Evolutionary conservation across 2,888 invertebrate genomes (phyloP).

Genomic region (Amphipyra berbera): DNA sequence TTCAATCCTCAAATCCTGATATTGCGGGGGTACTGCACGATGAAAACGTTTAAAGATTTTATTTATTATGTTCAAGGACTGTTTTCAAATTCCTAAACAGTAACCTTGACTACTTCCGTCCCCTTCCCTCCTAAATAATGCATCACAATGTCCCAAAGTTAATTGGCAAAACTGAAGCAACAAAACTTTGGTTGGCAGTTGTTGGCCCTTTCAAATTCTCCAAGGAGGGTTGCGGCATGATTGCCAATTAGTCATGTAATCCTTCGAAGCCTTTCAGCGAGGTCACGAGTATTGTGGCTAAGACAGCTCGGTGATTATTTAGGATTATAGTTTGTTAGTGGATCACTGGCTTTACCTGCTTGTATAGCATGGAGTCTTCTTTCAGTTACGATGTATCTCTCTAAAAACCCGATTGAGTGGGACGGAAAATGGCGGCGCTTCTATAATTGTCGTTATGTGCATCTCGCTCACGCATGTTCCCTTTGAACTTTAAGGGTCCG

Average conservation of each 20-base stretch:
- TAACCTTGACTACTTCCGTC: background rate
- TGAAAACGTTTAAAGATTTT: no score
- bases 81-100: no score
- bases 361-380: no score
- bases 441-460: no score
- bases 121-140: constrained; percentile 39
- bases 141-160: constrained; percentile 45
- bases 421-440: no score
- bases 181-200: constrained; percentile 32
- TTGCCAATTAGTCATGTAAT: constrained; percentile 58
- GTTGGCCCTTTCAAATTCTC: constrained; percentile 37
- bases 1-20: no score
- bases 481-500: no score
- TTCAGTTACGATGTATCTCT: no score
- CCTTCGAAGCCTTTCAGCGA: constrained; percentile 32
- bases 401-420: no score
- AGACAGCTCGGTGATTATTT: constrained; percentile 39
- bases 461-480: no score
- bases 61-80: no score
- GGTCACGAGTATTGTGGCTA: constrained; percentile 22
- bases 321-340: constrained; percentile 33
- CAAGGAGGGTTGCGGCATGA: constrained; percentile 37
- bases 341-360: constrained; percentile 33
- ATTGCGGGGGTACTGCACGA: no score
- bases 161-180: constrained; percentile 45